Evolutionary conservation across 37 sponge, comb jelly and placozoan species (phyloP), one percentile per base, ranked within the genome.

Genomic region (Theonella swinhoei): DNA sequence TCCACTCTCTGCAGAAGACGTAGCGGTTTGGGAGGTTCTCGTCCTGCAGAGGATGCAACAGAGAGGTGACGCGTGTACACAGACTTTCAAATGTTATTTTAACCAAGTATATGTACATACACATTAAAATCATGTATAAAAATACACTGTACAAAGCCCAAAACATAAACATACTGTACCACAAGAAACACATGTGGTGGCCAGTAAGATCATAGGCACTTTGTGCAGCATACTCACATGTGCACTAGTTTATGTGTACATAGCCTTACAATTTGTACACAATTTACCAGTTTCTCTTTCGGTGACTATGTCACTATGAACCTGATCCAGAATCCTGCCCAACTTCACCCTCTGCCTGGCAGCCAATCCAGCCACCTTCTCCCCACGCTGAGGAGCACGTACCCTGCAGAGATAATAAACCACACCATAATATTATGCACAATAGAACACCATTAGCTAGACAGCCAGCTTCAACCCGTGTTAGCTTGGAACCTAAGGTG

Each of bases 1-100:
- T 90, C 98, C 39, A 98, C 91, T 29, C 75, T 85, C 88, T 96
- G 89, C 37, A 98, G 83, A 58, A 93, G 76, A 0, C 98, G 70
- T 33, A 93, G 83, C 5, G 96, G 94, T 77, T 88, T 93, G 9
- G 80, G 78, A 39, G 82, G 11, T 30, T 80, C 68, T 20, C 36
- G 14, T 9, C 78, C 91, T 90, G 72, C 8, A 24, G 30, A 29
- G n/a, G 38, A 28, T n/a, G 42, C 24, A 79, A 72, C n/a, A 25
- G 22, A 23, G 40, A 33, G 43, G 24, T 33, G 11, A 17, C 14
- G n/a, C 30, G 14, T 31, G 70, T 24, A 17, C 60, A 58, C 19
- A 20, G 60, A 11, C 19, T 58, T 20, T 58, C 19, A 58, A 11
- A 58, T 19, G 60, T 58, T 11, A 11, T 58, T 58, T 11, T 11